Conservation (phyloP, 2,113 vertebrate genomes). For the Daboia siamensis region DNA sequence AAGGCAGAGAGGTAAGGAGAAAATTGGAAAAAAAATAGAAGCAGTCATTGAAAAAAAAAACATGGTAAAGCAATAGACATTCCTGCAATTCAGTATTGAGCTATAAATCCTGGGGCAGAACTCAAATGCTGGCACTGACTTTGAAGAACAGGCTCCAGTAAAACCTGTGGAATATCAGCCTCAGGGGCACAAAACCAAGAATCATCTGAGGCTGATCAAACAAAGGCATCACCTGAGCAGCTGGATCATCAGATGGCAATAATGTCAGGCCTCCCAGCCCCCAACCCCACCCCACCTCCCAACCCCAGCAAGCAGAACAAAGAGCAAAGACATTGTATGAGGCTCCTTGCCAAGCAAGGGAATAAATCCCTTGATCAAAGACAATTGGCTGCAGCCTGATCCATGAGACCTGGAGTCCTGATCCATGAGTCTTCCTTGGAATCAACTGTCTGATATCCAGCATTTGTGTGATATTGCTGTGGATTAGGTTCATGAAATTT, state of each 20-base stretch:
- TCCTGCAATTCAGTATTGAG: not conserved
- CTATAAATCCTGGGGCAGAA: not conserved
- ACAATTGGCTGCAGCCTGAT: not conserved
- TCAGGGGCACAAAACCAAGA: not conserved
- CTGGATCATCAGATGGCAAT: not conserved
- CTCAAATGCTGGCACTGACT: not conserved
- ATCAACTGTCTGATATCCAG: not conserved
- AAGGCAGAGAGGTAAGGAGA: not conserved
- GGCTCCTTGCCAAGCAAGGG: not conserved
- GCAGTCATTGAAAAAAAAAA: not conserved
- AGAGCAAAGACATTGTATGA: not conserved
- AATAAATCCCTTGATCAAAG: not conserved
- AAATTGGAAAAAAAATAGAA: not conserved
- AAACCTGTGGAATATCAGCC: not conserved
- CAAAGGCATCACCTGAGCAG: not conserved
- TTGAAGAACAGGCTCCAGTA: not conserved
- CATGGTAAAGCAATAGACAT: not conserved
- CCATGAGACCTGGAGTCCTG: not conserved
- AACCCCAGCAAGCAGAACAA: not conserved
- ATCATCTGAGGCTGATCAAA: not conserved
- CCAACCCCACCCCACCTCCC: not conserved
- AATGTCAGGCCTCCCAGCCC: not conserved
- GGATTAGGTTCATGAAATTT: not conserved
- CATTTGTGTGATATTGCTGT: not conserved
- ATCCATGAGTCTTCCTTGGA: not conserved